A percentile compares a stretch with the other conserved stretches of the same genome.
Evolutionary conservation across 2,888 invertebrate genomes (phyloP).

Genomic region (Bombylius discolor): DNA sequence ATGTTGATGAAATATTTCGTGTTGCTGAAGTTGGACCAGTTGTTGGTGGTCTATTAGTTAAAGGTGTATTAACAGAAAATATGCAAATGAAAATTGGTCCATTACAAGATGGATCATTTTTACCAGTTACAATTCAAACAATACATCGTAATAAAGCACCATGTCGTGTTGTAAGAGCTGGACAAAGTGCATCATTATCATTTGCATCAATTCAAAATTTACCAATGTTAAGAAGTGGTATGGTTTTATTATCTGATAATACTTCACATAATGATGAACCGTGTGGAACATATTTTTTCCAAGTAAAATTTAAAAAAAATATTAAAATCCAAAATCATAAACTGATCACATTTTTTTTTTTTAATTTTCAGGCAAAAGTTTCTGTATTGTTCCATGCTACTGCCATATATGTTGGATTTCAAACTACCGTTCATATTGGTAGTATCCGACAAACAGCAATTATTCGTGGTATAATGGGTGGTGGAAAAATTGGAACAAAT

Average conservation of each 20-base stretch:
- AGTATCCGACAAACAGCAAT: constrained; percentile 93
- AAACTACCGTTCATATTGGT: constrained; percentile 89
- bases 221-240: constrained; percentile 60
- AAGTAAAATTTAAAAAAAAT: constrained; percentile 31
- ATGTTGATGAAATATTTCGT: constrained; percentile 88
- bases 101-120: constrained; percentile 64
- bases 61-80: constrained; percentile 80
- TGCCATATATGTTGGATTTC: constrained; percentile 70
- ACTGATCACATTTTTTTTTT: constrained; percentile 12
- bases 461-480: constrained; percentile 58
- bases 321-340: not conserved
- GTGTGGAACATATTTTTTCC: constrained; percentile 49
- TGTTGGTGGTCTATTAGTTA: constrained; percentile 69
- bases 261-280: constrained; percentile 37
- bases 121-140: constrained; percentile 59
- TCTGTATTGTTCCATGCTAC: constrained; percentile 80
- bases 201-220: constrained; percentile 36
- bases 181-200: constrained; percentile 76
- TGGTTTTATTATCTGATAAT: constrained; percentile 59
- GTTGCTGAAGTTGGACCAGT: constrained; percentile 73
- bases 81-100: constrained; percentile 64
- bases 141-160: constrained; percentile 88
- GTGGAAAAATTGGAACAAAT: constrained; percentile 51
- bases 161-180: constrained; percentile 73
- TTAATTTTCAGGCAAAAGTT: constrained; percentile 63